A percentile compares a stretch with the other conserved stretches of the same genome.
phyloP scores from a whole-genome alignment of 1,140 invertebrate species.

The Drosophila gunungcola region DNA sequence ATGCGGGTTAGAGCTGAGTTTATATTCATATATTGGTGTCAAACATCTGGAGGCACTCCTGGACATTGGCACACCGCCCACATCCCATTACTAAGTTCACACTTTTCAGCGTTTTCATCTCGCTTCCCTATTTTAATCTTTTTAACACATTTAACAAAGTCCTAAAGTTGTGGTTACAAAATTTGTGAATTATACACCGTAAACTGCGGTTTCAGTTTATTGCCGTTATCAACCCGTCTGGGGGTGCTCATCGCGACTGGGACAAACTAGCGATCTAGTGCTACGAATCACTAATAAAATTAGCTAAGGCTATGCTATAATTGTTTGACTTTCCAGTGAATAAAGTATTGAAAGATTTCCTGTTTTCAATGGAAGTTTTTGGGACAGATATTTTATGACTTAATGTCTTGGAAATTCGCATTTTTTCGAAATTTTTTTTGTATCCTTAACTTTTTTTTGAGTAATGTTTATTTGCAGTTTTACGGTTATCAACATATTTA shows the following conservation, averaged over 20 bases:
- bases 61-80: constrained; percentile 15
- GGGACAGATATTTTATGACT: background rate
- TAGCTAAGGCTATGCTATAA: constrained; percentile 15
- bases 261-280: background rate
- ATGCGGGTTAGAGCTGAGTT: constrained; percentile 26
- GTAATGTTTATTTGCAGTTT: too few relatives aligned
- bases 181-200: constrained; percentile 20
- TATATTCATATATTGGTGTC: background rate
- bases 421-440: too few relatives aligned
- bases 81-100: constrained; percentile 18
- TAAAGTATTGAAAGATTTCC: background rate
- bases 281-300: constrained; percentile 6
- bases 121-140: background rate
- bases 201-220: constrained; percentile 26
- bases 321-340: background rate
- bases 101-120: constrained; percentile 14
- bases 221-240: constrained; percentile 8
- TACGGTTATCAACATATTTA: too few relatives aligned
- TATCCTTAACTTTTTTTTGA: too few relatives aligned
- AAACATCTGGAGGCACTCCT: constrained; percentile 12
- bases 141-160: constrained; percentile 42
- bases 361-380: constrained; percentile 11
- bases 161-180: constrained; percentile 20
- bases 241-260: constrained; percentile 18
- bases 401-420: background rate